Evolutionary conservation across 1,140 invertebrate genomes (phyloP), one percentile per base, ranked within the genome.

Genomic region (Diploscapter pachys): DNA sequence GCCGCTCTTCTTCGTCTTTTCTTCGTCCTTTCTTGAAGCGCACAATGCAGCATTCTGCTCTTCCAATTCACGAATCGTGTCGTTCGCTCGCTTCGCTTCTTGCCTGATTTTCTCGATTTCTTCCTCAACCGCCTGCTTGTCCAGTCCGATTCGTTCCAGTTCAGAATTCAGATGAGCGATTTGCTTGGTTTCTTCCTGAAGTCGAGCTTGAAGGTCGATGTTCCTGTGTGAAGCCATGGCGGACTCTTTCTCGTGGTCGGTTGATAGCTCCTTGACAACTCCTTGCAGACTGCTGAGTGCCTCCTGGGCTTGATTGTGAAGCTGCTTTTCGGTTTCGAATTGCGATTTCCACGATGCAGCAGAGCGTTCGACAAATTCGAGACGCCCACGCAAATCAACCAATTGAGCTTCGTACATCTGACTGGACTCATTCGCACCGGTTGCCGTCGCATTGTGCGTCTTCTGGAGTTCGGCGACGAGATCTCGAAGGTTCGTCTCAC

Each of bases 51-150:
- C 31, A 31, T 31, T 31, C 31, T 31, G 31, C 31, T 31, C 31
- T 31, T 31, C 31, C 31, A 31, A 31, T 31, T 31, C 31, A 31
- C 31, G 31, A 31, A 31, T 31, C 31, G 31, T 31, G 31, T 31
- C 31, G 31, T 31, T 31, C 31, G 31, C 52, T 74, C 71, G 1
- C 62, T 75, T 3, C 63, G 77, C 6, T 8, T 77, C 67, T 50
- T 70, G 56, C 56, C 73, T 65, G 9, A 57, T 13, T 53, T 63
- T 53, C 11, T 67, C 74, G 5, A 70, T 63, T 63, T 71, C 71
- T 13, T 78, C 77, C 70, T 78, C 77, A 3, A 63, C 71, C 4
- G 71, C 63, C 51, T 76, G 77, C 31, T 53, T 66, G 9, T 79
- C 77, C n/a, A 78, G 50, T 57, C 63, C 59, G 11, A 64, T 52